Evolutionary conservation across 2,888 invertebrate genomes (phyloP).

Genomic region (Subacronicta megacephala): DNA sequence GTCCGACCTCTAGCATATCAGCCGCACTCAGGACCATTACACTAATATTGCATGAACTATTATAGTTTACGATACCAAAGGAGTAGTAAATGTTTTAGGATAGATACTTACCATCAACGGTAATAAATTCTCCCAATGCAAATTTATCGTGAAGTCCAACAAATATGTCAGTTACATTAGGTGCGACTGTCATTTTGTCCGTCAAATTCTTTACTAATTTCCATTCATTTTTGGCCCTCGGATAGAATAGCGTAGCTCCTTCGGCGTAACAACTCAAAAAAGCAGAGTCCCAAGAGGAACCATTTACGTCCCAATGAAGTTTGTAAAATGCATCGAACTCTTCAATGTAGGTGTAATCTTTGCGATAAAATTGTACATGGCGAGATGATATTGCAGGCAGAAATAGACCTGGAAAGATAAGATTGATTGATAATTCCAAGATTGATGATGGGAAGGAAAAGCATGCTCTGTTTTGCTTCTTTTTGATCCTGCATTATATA

Average conservation of each 20-base stretch:
- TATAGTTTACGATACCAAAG: too few species aligned
- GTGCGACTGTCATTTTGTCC: constrained; percentile 26
- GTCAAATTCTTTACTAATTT: constrained; percentile 57
- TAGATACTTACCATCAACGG: constrained; percentile 70
- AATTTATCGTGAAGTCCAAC: constrained; percentile 67
- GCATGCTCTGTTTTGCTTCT: too few species aligned
- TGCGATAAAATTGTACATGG: constrained; percentile 62
- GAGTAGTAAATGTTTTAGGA: not conserved
- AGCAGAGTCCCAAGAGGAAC: constrained; percentile 56
- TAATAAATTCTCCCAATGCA: constrained; percentile 64
- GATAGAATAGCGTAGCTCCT: constrained; percentile 68
- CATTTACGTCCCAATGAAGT: constrained; percentile 60
- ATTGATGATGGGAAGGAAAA: not conserved
- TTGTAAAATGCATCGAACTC: constrained; percentile 69
- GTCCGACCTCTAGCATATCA: too few species aligned
- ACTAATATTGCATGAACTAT: too few species aligned
- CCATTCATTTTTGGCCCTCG: constrained; percentile 62
- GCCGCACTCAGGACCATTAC: too few species aligned
- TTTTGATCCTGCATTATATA: too few species aligned
- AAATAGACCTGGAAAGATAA: constrained; percentile 42
- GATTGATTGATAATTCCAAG: too few species aligned
- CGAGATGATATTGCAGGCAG: constrained; percentile 40
- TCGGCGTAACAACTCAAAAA: constrained; percentile 67
- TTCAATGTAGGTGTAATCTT: constrained; percentile 65
- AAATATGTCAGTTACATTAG: constrained; percentile 60